Evolutionary conservation across 2,113 vertebrate species (phyloP).

Genomic region (Leptocoma aspasia): DNA sequence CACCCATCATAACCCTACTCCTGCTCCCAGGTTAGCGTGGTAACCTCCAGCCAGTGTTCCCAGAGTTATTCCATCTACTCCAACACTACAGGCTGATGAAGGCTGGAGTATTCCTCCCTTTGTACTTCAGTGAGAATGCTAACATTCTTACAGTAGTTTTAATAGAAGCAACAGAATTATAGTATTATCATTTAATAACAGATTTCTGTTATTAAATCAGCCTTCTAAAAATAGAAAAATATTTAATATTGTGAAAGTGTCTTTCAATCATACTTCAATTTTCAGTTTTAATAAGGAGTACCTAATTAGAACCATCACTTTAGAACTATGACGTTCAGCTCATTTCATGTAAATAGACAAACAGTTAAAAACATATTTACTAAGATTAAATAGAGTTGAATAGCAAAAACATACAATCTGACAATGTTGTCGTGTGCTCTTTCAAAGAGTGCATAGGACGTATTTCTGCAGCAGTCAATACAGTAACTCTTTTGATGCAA

Average conservation of each 20-base stretch:
- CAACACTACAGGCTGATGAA: neutral
- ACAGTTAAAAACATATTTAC: conserved; percentile 54
- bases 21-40: neutral
- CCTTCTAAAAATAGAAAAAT: conserved; percentile 70
- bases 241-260: conserved; percentile 24
- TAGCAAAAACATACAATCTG: conserved; percentile 59
- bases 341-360: conserved; percentile 45
- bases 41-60: neutral
- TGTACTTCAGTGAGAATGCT: neutral
- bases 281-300: conserved; percentile 56
- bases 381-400: conserved; percentile 54
- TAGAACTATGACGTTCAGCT: conserved; percentile 21
- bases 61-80: neutral
- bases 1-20: neutral
- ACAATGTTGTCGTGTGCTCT: conserved; percentile 65
- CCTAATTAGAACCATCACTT: conserved; percentile 41
- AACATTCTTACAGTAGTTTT: conserved; percentile 25
- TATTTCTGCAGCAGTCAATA: conserved; percentile 65
- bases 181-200: conserved; percentile 8
- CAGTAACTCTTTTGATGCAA: conserved; percentile 41
- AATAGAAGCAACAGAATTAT: conserved; percentile 31
- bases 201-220: conserved; percentile 27
- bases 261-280: conserved; percentile 48
- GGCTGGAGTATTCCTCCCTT: neutral
- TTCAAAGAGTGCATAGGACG: conserved; percentile 70